Evolutionary conservation across 2,797 vertebrate species (phyloP), one percentile per base, ranked within the genome.

Genomic region (Aeoliscus strigatus): DNA sequence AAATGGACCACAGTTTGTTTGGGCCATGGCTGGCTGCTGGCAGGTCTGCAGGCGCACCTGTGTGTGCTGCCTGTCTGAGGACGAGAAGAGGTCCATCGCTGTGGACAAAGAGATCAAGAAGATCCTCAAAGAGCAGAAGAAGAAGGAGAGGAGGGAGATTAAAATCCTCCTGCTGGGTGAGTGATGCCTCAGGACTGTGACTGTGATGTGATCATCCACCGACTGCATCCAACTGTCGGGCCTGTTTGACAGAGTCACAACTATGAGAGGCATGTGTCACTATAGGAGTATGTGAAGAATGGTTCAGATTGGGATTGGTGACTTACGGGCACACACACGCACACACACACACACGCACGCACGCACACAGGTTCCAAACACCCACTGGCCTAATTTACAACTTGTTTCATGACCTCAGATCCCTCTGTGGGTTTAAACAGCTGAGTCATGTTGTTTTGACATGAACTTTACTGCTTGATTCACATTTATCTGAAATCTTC

Each of bases 91-190:
- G 9, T 42, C 25, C 16, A 16, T 87, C 1, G 67, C 60, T 0
- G 72, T 90, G 70, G 80, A 90, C 77, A 85, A 70, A 6, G 86
- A 88, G 67, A 91, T 91, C 50, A 35, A 68, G 70, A 79, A 51
- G 49, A 82, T 86, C 38, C 80, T 91, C n/a, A 74, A 70, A 14
- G 55, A 86, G 13, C 84, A 90, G 70, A 89, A 86, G 58, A 86
- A 81, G 61, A 78, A 39, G 42, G 80, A 88, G 44, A 80, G 68
- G 11, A 67, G 25, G 39, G 86, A 90, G 37, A 81, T 90, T 7
- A 91, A 91, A 68, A 66, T 90, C 36, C 87, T 91, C 8, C 75
- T 91, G n/a, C 60, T 91, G 25, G 89, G 89, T 89, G 51, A 83
- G 86, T 79, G 37, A 9, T 10, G 10, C 13, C 31, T n/a, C n/a